A percentile compares a stretch with the other conserved stretches of the same genome.
These are phyloP conservation scores for Diglossa cyanea DNA, from an alignment of 2,797 vertebrate genomes.

Conservation along the genomic window DNA sequence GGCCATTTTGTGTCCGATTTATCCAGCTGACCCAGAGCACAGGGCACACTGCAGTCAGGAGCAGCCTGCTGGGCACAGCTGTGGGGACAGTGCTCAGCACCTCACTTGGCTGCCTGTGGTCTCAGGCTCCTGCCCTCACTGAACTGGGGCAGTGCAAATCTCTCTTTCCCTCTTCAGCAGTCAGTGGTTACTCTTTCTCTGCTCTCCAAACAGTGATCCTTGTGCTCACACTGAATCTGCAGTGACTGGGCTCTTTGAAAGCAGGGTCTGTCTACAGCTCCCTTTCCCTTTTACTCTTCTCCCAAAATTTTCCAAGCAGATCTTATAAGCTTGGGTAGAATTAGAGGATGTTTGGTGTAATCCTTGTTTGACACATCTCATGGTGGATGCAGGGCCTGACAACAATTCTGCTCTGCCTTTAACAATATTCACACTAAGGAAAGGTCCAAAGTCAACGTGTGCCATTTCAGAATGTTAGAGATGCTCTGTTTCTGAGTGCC, in stretches of 20 bases:
- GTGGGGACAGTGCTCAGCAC: background rate
- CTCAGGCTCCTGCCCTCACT: background rate
- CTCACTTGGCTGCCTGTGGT: rapidly evolving
- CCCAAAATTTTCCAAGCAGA: background rate
- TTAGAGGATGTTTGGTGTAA: background rate
- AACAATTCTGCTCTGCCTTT: background rate
- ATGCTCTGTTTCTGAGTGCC: background rate
- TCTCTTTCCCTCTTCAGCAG: background rate
- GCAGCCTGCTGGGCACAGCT: background rate
- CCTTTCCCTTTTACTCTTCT: background rate
- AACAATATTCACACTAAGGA: background rate
- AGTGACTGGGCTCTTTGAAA: background rate
- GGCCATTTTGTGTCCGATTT: background rate
- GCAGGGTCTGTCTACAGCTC: background rate
- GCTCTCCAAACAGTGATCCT: background rate
- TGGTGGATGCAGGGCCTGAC: background rate
- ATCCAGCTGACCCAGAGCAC: background rate
- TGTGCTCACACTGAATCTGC: background rate
- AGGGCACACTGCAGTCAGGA: background rate
- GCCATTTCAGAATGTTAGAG: background rate
- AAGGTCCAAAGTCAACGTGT: background rate
- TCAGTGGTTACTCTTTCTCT: background rate
- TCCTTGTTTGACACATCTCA: background rate
- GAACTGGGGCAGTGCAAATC: background rate
- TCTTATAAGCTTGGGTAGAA: rapidly evolving